Evolutionary conservation across 2,888 invertebrate genomes (phyloP).

Genomic region (Ectobius pallidus): DNA sequence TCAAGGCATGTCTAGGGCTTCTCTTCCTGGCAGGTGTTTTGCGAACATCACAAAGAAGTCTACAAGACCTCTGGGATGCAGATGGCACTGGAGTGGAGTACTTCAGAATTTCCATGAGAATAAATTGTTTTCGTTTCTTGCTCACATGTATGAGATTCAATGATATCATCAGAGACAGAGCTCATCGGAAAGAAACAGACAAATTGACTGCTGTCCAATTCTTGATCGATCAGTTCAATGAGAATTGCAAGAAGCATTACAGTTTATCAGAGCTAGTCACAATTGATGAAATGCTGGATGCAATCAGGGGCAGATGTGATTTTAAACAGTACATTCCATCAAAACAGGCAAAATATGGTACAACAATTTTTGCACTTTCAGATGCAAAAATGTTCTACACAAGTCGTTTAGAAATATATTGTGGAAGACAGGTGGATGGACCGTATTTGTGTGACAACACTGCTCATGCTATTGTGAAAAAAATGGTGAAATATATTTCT

Average conservation of each 20-base stretch:
- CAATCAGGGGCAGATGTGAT: slow-evolving; percentile 44
- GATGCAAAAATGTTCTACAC: slow-evolving; percentile 44
- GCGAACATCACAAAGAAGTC: too few species aligned
- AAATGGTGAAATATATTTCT: slow-evolving; percentile 41
- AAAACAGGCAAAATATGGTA: slow-evolving; percentile 48
- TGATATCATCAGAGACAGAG: neutral
- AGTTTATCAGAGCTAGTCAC: slow-evolving; percentile 46
- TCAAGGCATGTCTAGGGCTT: neutral
- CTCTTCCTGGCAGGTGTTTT: neutral
- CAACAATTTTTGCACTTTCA: slow-evolving; percentile 47
- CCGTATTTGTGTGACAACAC: slow-evolving; percentile 43
- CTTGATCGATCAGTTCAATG: neutral
- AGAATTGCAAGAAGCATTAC: slow-evolving; percentile 47
- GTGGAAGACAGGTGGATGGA: slow-evolving; percentile 45
- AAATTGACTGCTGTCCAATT: neutral
- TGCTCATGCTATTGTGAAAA: slow-evolving; percentile 41
- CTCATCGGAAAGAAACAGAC: neutral
- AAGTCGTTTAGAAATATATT: slow-evolving; percentile 45
- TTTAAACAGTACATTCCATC: slow-evolving; percentile 50
- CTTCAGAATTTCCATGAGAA: neutral
- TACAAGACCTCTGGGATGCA: neutral
- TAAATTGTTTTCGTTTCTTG: neutral
- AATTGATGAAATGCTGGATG: slow-evolving; percentile 43
- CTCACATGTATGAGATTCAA: neutral
- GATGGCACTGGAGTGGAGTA: neutral